Base-by-base conservation (phyloP, 1,140 invertebrate species). In the Philaenus spumarius region DNA sequence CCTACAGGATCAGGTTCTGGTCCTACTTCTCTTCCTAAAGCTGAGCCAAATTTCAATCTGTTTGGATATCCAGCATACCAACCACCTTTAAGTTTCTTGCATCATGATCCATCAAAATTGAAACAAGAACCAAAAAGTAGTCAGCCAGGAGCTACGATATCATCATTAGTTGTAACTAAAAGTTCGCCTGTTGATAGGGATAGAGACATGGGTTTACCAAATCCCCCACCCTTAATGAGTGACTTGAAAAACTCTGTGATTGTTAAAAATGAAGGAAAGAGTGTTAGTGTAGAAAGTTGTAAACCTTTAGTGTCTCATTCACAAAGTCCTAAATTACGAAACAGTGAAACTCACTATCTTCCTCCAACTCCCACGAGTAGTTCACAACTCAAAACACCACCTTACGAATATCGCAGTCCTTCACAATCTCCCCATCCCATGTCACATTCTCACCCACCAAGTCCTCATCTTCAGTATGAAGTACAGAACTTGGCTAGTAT, bases 181-280 rank as follows among this genome's bases (percentile, higher is more conserved):
- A 69, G 75, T 50, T 53, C 52, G 7, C 22, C 45, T 55, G 77
- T 82, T 23, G 73, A 71, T 40, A 72, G 72, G n/a, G 67, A 66
- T 6, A 74, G 79, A 65, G 80, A 82, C 58, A 73, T 70, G 58
- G 71, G 79, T 22, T 68, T 82, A 24, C 77, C 80, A 24, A 82
- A 79, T 59, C 81, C 80, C 14, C 79, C 82, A 47, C 78, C 78
- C 6, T 65, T 84, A 2, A 71, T 84, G 48, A 77, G 79, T 63
- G 84, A 87, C 72, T 73, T 81, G 60, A 87, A 87, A 66, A 86
- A 80, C 68, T 85, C 85, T 67, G 86, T 88, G 63, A 87, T 87
- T 70, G 85, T 87, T 19, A 87, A 87, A 72, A 85, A 87, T 69
- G 84, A 87, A 60, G 80, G 77, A 20, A 72, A 80, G 54, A 58